These are phyloP conservation scores for Emydocephalus ijimae DNA, from an alignment of 2,113 vertebrate genomes.

Conservation along the genomic window DNA sequence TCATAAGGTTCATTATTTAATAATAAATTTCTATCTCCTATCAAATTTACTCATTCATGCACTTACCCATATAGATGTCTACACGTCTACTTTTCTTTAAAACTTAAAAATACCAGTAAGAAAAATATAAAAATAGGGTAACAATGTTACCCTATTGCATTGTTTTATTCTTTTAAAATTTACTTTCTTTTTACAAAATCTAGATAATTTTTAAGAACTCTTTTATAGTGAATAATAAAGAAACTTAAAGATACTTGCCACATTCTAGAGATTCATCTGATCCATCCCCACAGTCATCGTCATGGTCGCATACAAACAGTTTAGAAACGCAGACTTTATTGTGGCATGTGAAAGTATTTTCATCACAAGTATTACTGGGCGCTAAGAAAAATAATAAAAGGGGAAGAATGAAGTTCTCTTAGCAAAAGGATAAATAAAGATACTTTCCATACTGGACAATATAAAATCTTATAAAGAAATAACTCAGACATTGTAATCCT, in stretches of 20 bases:
- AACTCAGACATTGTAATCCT: background rate
- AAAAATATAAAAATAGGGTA: background rate
- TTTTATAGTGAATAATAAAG: constrained; percentile 14
- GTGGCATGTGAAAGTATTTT: constrained; percentile 88
- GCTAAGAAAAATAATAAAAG: constrained; percentile 70
- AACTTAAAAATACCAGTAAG: background rate
- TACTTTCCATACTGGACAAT: constrained; percentile 28
- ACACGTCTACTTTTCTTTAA: background rate
- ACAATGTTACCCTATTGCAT: background rate
- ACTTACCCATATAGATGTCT: background rate
- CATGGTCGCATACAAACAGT: constrained; percentile 91
- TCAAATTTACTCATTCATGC: background rate
- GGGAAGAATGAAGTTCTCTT: constrained; percentile 21
- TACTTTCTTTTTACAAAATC: background rate
- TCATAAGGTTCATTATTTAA: background rate
- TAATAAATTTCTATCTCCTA: background rate
- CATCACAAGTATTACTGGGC: constrained; percentile 94
- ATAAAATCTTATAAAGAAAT: background rate
- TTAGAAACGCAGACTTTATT: constrained; percentile 93
- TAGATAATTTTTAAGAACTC: background rate
- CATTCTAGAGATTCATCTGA: constrained; percentile 93
- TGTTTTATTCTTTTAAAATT: background rate
- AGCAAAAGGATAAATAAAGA: background rate
- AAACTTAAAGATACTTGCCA: constrained; percentile 77
- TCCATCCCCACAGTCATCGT: constrained; percentile 94